Percentiles rank a stretch among this genome's conserved stretches.
Conservation (phyloP, 2,888 invertebrate genomes). For the Catocala nupta region DNA sequence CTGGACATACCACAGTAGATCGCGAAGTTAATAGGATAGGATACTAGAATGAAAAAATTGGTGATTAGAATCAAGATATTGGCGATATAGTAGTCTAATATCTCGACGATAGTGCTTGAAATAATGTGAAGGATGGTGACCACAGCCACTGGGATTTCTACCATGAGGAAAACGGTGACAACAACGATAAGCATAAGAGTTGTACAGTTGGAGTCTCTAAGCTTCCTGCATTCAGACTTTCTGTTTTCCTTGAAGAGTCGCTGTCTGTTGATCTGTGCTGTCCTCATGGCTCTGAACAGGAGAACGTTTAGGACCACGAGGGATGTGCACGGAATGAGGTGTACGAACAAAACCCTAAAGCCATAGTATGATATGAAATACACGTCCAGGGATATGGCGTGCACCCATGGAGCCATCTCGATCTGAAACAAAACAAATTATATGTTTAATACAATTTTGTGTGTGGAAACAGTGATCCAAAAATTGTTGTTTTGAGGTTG, state of each 20-base stretch:
- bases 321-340: conserved; percentile 95
- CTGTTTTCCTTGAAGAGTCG: conserved; percentile 92
- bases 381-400: conserved; percentile 89
- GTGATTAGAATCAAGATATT: conserved; percentile 93
- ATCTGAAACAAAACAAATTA: conserved; percentile 66
- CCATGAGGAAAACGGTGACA: conserved; percentile 93
- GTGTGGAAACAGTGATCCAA: no score
- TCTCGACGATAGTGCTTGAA: conserved; percentile 90
- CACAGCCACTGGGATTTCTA: conserved; percentile 94
- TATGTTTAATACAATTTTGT: no score
- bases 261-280: conserved; percentile 93
- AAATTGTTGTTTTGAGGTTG: no score
- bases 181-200: conserved; percentile 96
- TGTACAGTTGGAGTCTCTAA: conserved; percentile 94
- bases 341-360: conserved; percentile 96
- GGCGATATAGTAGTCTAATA: conserved; percentile 92
- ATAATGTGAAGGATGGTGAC: conserved; percentile 95
- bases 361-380: conserved; percentile 95
- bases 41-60: conserved; percentile 96
- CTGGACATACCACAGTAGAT: conserved; percentile 98
- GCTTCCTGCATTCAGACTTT: conserved; percentile 92
- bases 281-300: conserved; percentile 94
- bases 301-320: conserved; percentile 96
- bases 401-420: conserved; percentile 91
- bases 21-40: conserved; percentile 97